Percentiles rank a stretch among this genome's conserved stretches.
Conservation (phyloP, 2,888 invertebrate genomes). For the Melinaea menophilus region DNA sequence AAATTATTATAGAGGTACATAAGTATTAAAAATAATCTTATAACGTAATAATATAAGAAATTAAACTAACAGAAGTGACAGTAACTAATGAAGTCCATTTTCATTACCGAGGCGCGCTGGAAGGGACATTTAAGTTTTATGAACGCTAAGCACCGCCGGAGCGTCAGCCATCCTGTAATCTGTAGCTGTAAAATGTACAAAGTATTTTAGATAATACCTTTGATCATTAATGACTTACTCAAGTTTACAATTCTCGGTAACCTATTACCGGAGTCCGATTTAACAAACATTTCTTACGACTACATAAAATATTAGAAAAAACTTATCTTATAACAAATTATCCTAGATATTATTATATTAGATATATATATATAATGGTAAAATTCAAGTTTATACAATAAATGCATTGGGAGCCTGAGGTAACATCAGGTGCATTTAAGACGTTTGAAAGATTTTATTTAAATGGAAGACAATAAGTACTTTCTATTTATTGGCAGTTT, state of each 20-base stretch:
- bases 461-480: not conserved
- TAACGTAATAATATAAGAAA: not conserved
- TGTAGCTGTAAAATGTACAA: slow-evolving; percentile 13
- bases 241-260: not conserved
- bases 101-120: slow-evolving; percentile 6
- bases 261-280: too few relatives aligned
- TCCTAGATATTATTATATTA: too few relatives aligned
- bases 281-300: too few relatives aligned
- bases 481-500: slow-evolving; percentile 3
- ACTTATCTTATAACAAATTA: too few relatives aligned
- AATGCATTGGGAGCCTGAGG: too few relatives aligned
- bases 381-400: too few relatives aligned
- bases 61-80: not conserved
- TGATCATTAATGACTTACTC: not conserved
- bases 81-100: slow-evolving; percentile 8
- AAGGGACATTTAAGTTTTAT: slow-evolving; percentile 7
- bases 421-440: not conserved
- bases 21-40: too few relatives aligned
- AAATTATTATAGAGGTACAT: too few relatives aligned
- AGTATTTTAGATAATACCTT: slow-evolving; percentile 16
- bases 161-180: slow-evolving; percentile 3
- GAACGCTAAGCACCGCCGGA: slow-evolving; percentile 10
- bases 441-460: not conserved
- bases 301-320: too few relatives aligned
- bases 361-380: too few relatives aligned